Evolutionary conservation across 2,797 vertebrate genomes (phyloP).

Genomic region (Botia almorhae): DNA sequence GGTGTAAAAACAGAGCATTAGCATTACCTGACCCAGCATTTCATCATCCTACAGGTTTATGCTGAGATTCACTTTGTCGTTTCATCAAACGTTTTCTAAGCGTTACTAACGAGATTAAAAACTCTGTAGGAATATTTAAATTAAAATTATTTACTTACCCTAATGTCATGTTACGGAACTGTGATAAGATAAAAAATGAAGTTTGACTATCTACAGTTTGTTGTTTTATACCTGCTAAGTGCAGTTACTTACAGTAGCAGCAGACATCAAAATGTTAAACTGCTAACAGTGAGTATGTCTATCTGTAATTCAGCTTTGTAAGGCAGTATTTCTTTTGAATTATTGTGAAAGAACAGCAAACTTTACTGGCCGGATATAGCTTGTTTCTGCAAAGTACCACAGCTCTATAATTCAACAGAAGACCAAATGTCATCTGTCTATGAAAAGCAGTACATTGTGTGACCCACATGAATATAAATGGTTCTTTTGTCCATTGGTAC

Average conservation of each 20-base stretch:
- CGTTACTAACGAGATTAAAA: background rate
- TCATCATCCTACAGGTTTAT: background rate
- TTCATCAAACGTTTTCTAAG: background rate
- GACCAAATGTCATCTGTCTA: too few relatives aligned
- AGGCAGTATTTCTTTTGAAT: background rate
- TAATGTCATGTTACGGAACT: background rate
- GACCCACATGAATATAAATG: too few relatives aligned
- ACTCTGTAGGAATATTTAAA: background rate
- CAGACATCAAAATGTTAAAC: background rate
- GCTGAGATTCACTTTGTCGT: background rate
- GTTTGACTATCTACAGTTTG: background rate
- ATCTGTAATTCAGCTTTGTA: background rate
- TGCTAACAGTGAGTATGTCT: background rate
- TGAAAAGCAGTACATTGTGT: too few relatives aligned
- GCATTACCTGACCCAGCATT: conserved; percentile 6
- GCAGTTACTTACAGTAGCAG: background rate
- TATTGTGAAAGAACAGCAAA: background rate
- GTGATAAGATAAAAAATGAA: too few relatives aligned
- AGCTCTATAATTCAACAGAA: too few relatives aligned
- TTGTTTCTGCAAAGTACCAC: too few relatives aligned
- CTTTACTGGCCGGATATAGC: too few relatives aligned
- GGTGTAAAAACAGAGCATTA: conserved; percentile 4
- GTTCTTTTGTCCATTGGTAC: too few relatives aligned
- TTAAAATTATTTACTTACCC: background rate
- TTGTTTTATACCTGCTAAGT: background rate